Base-by-base conservation (phyloP, 2,888 invertebrate species). In the Gari tellinella region DNA sequence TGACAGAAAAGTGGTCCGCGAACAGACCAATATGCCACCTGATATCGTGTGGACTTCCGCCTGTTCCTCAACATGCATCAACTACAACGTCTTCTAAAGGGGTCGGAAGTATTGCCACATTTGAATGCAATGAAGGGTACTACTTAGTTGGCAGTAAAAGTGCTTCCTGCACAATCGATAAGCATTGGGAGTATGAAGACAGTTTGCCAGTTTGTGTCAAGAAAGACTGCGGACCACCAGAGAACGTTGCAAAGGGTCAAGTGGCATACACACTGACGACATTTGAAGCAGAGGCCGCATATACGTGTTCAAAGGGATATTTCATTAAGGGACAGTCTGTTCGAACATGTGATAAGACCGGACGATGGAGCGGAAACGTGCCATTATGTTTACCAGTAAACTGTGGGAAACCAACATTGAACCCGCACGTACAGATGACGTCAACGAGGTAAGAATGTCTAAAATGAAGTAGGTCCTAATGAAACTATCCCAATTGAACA, bases 211-310 rank as follows among this genome's bases (percentile, higher is more conserved):
- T 17, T 0, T 88, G 87, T 52, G 21, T 43, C 19, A 77, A 78
- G 4, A 64, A 81, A 14, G 80, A 83, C 25, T 92, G 92, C 74
- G 67, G 79, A 25, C 48, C 48, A 21, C 86, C 85, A 0, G 40
- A 58, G 1, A 26, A 51, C 7, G 55, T 85, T 12, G 63, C 72
- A n/a, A 93, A 94, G 85, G 94, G 51, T 25, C 23, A 7, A 23
- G 62, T 85, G n/a, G 61, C 72, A 12, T 93, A 94, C 85, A 94
- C 94, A 1, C 82, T 83, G 21, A 90, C 89, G 51, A 83, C 76
- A 14, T 90, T 78, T 65, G 84, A 84, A 10, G 86, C 90, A 26
- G 62, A 65, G 2, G 77, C 87, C 5, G 55, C 60, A 5, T 90
- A 87, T 67, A 62, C 61, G 4, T 91, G 91, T 74, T 79, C 89